Conservation (phyloP, 1,140 invertebrate species). For the Cydia fagiglandana region DNA sequence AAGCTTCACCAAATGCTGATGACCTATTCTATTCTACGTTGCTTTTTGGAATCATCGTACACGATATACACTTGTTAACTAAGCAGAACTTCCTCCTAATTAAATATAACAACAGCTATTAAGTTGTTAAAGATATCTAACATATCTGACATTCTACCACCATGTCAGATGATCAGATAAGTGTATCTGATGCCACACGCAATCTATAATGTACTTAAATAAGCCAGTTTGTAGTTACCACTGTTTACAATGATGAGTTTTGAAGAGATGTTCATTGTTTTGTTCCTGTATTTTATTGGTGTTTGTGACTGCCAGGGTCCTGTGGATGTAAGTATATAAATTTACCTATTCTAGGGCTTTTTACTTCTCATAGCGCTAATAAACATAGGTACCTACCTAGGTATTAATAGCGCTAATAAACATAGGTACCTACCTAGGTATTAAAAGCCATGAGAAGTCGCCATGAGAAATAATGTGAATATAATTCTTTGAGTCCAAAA, state of each 20-base stretch:
- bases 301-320: not conserved
- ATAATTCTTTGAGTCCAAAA: too few species aligned
- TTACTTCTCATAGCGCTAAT: too few species aligned
- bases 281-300: conserved; percentile 19
- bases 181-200: not conserved
- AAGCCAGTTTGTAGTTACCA: not conserved
- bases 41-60: not conserved
- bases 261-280: not conserved
- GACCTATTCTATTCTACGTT: not conserved
- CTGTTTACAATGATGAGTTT: not conserved
- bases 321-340: conserved; percentile 6
- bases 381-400: too few species aligned
- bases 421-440: too few species aligned
- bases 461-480: too few species aligned
- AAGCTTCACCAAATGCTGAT: too few species aligned
- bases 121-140: not conserved
- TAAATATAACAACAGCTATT: conserved; percentile 19
- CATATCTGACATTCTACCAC: conserved; percentile 15
- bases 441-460: too few species aligned
- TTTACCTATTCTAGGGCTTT: too few species aligned
- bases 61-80: not conserved
- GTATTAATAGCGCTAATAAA: too few species aligned
- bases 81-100: conserved; percentile 1
- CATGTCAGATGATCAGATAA: not conserved
- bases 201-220: conserved; percentile 6